phyloP scores from a whole-genome alignment of 2,113 vertebrate species.

The Vidua chalybeata region DNA sequence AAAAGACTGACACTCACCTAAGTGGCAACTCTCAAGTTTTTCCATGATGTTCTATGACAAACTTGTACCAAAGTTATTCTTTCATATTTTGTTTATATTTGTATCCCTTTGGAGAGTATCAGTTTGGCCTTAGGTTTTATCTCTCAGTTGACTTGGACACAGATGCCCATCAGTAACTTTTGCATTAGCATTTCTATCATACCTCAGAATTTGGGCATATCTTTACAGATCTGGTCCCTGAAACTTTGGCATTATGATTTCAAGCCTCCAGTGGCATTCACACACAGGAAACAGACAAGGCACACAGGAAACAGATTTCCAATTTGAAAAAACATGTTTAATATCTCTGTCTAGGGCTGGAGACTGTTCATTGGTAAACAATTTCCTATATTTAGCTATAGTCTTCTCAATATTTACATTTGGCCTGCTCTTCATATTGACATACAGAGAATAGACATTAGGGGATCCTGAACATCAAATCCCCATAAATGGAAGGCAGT shows the following conservation, averaged over 20 bases:
- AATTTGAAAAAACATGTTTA: neutral
- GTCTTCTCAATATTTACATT: neutral
- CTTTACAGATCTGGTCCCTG: neutral
- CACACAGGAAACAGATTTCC: neutral
- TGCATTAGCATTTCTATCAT: neutral
- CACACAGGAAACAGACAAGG: neutral
- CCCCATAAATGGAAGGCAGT: neutral
- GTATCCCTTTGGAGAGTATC: neutral
- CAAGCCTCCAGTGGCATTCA: neutral
- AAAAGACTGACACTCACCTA: neutral
- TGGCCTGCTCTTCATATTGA: neutral
- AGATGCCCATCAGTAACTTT: neutral
- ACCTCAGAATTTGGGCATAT: neutral
- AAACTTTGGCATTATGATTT: neutral
- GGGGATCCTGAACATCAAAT: neutral
- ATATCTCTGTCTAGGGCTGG: neutral
- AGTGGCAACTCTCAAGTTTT: neutral
- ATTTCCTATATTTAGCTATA: neutral
- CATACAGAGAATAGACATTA: neutral
- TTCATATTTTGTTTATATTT: neutral
- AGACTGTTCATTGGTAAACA: neutral
- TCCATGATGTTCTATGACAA: neutral
- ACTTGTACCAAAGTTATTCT: neutral
- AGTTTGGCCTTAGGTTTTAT: neutral
- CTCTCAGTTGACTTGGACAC: neutral